Conservation (phyloP, 2,113 vertebrate species). For the Ascaphus truei region DNA sequence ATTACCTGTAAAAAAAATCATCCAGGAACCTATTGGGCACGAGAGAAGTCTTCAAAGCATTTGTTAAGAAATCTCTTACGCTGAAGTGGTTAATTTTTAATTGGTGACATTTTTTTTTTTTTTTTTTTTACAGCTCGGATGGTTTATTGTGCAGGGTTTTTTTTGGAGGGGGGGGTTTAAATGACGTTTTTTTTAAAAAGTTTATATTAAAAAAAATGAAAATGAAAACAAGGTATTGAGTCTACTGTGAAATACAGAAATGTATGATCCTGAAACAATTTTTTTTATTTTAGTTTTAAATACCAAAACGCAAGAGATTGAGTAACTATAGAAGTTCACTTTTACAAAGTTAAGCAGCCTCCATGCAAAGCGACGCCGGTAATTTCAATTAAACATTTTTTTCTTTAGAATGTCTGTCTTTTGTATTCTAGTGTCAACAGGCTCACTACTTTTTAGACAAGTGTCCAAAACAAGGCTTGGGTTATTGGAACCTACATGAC, state of each 20-base stretch:
- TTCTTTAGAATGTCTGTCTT: no score
- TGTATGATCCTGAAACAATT: no score
- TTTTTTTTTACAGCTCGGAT: slow-evolving; percentile 2
- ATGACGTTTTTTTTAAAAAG: background rate
- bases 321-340: background rate
- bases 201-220: no score
- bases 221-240: background rate
- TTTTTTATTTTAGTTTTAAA: no score
- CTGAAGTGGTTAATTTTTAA: background rate
- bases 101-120: slow-evolving; percentile 15
- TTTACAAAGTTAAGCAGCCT: no score
- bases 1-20: slow-evolving; percentile 14
- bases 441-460: no score
- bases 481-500: no score
- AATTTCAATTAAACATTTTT: slow-evolving; percentile 5
- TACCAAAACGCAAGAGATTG: slow-evolving; percentile 7
- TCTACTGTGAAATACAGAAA: slow-evolving; percentile 26
- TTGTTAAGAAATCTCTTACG: background rate
- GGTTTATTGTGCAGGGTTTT: no score
- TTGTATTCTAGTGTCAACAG: no score
- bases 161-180: no score
- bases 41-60: background rate
- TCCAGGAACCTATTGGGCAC: background rate
- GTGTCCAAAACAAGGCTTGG: no score
- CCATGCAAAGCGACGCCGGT: background rate